Base-by-base conservation (phyloP, 2,797 vertebrate species). In the Rhinophrynus dorsalis region DNA sequence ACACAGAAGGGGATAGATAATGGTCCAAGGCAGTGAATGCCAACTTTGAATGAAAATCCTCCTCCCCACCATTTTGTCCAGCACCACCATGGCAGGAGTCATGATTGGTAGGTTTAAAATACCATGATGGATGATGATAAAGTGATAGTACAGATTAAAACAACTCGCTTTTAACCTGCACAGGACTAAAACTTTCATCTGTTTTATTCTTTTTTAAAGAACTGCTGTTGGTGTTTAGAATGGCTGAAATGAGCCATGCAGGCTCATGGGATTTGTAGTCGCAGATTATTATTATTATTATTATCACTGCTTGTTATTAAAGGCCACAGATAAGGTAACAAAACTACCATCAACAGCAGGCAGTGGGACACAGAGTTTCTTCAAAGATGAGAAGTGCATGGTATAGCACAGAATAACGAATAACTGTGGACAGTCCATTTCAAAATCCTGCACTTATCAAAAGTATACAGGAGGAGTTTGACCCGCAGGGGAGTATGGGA, bases 291-390 rank as follows among this genome's bases (percentile, higher is more conserved):
- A n/a, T n/a, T n/a, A n/a, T n/a, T n/a, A n/a, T n/a, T n/a, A n/a
- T 4, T 13, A 1, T 8, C 11, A 11, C 2, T 6, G 5, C 3
- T 3, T 4, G 5, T 5, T 6, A 20, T n/a, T n/a, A 2, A 2
- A 38, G 35, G 6, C 9, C 13, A 3, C 24, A 7, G 2, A 15
- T 17, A 17, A 2, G 40, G n/a, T 6, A 5, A 1, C 7, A 18
- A 17, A 17, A 76, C 70, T 74, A 74, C 71, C 42, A 21, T 5
- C 30, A 42, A 70, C 75, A 29, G 8, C 33, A 57, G 62, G 32
- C 75, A 3, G 1, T 2, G 33, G 3, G 32, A 1, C 3, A 8
- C 17, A 1, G 4, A n/a, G 9, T 30, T 20, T 38, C 30, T 40
- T 6, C 23, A 12, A n/a, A n/a, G n/a, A n/a, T n/a, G n/a, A n/a